A percentile compares a stretch with the other conserved stretches of the same genome.
These are phyloP conservation scores for Morpho deidamia DNA, from an alignment of 2,888 invertebrate species.

Conservation along the genomic window DNA sequence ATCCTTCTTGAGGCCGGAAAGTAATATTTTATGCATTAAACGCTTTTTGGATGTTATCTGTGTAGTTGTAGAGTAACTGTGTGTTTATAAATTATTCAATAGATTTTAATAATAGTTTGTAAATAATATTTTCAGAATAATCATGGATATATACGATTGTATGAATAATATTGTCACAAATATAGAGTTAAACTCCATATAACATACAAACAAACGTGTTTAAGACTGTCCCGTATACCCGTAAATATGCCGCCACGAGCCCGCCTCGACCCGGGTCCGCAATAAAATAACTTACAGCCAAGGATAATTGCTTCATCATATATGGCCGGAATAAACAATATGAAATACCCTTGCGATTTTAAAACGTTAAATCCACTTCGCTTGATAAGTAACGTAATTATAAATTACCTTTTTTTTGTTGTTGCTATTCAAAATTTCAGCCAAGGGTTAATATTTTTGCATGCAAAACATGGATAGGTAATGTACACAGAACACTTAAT, in stretches of 20 bases:
- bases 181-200: conserved; percentile 10
- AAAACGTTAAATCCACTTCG: background rate
- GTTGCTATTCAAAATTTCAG: background rate
- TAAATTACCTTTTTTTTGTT: conserved; percentile 1
- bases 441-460: too few species aligned
- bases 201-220: conserved; percentile 21
- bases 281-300: conserved; percentile 39
- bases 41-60: too few species aligned
- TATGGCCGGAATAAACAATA: conserved; percentile 32
- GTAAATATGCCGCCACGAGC: conserved; percentile 34
- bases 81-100: background rate
- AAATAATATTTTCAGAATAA: too few species aligned
- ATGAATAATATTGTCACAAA: conserved; percentile 8
- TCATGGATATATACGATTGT: background rate
- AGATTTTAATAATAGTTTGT: too few species aligned
- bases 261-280: conserved; percentile 31
- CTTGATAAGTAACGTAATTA: conserved; percentile 2
- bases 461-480: too few species aligned
- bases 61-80: background rate
- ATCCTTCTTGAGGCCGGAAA: too few species aligned
- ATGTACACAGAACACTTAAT: too few species aligned
- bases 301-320: conserved; percentile 42
- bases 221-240: conserved; percentile 31
- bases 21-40: too few species aligned
- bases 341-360: conserved; percentile 25